These are phyloP conservation scores for Capra hircus DNA, from an alignment of 2,113 vertebrate genomes.

Conservation along the genomic window DNA sequence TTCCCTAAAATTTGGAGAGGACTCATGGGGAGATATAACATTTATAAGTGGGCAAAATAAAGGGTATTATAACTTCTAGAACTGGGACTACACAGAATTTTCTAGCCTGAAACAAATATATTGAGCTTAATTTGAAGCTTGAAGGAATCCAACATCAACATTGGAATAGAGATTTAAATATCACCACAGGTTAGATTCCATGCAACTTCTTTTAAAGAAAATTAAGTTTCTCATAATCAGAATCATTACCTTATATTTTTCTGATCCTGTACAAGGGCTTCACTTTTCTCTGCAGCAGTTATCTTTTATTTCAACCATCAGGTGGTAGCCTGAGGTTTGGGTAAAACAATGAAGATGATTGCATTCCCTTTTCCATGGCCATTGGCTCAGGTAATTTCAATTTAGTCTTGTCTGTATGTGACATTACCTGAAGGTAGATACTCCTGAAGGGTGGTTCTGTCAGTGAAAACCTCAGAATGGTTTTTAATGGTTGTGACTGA, in stretches of 20 bases:
- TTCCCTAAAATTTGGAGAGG: neutral
- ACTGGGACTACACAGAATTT: neutral
- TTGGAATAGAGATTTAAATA: neutral
- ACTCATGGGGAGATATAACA: neutral
- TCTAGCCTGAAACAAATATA: neutral
- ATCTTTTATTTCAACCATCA: neutral
- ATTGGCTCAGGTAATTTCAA: neutral
- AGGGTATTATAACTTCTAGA: neutral
- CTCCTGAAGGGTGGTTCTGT: neutral
- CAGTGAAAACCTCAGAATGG: neutral
- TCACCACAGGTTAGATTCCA: neutral
- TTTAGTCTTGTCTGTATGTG: neutral
- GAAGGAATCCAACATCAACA: neutral
- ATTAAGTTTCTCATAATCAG: neutral
- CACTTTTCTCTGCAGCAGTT: neutral
- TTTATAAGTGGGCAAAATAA: neutral
- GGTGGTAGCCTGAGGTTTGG: neutral
- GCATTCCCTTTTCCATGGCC: neutral
- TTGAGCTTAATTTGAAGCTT: neutral
- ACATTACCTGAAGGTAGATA: neutral
- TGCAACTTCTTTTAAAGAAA: neutral
- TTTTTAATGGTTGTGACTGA: neutral
- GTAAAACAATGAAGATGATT: neutral
- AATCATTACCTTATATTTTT: neutral
- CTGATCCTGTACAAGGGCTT: fast-evolving